Evolutionary conservation across 2,888 invertebrate genomes (phyloP).

Genomic region (Drosophila birchii): DNA sequence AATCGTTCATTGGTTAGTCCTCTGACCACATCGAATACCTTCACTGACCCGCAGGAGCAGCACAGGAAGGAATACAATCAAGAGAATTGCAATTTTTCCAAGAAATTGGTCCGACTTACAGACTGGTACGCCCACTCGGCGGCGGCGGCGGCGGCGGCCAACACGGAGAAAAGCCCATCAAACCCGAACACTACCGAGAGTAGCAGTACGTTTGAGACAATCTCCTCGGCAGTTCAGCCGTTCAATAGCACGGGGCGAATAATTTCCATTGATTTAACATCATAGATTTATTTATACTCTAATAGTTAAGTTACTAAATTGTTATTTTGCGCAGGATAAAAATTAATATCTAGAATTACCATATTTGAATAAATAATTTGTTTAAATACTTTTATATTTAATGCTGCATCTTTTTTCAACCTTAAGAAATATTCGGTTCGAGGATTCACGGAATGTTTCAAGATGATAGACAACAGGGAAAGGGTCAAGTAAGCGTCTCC

Average conservation of each 20-base stretch:
- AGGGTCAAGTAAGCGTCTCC: too few relatives aligned
- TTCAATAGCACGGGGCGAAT: constrained; percentile 77
- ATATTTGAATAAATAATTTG: constrained; percentile 40
- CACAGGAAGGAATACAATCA: constrained; percentile 73
- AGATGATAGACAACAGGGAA: too few relatives aligned
- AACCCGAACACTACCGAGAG: constrained; percentile 50
- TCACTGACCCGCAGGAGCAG: constrained; percentile 50
- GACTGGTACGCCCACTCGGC: constrained; percentile 64
- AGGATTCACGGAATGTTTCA: too few relatives aligned
- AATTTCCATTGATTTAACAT: constrained; percentile 84
- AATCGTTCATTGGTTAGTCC: constrained; percentile 54
- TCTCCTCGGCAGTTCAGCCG: constrained; percentile 68
- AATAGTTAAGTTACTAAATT: constrained; percentile 43
- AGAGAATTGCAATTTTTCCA: constrained; percentile 77
- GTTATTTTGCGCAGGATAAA: constrained; percentile 75
- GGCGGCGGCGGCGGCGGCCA: constrained; percentile 35
- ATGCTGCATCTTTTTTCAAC: neutral
- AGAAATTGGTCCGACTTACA: constrained; percentile 63
- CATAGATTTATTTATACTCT: constrained; percentile 62
- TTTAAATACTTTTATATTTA: constrained; percentile 41
- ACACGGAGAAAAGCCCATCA: constrained; percentile 60
- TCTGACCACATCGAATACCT: constrained; percentile 57
- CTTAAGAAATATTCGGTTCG: neutral
- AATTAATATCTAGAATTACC: constrained; percentile 38
- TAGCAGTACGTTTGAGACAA: constrained; percentile 62